Percentiles rank a stretch among this genome's conserved stretches.
Conservation (phyloP, 1,140 invertebrate species). For the Scaptomyza montana region DNA sequence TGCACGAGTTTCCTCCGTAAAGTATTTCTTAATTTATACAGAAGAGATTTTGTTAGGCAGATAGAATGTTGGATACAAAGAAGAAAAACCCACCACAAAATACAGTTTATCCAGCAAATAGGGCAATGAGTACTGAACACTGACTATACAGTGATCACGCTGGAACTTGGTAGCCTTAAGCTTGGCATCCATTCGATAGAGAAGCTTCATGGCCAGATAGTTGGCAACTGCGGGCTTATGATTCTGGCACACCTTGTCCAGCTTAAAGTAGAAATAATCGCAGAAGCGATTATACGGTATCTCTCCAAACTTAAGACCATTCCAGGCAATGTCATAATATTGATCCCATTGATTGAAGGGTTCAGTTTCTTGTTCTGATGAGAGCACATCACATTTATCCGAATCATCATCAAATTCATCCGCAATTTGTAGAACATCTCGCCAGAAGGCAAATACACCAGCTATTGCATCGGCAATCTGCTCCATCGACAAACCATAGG, state of each 20-base stretch:
- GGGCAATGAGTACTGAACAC: constrained; percentile 33
- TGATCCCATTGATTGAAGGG: constrained; percentile 46
- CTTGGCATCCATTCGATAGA: constrained; percentile 65
- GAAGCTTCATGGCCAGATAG: constrained; percentile 67
- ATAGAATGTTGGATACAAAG: too few relatives aligned
- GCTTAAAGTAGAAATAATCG: constrained; percentile 56
- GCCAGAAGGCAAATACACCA: constrained; percentile 69
- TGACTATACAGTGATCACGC: constrained; percentile 72
- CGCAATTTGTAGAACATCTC: constrained; percentile 43
- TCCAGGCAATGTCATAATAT: constrained; percentile 75
- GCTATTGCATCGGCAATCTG: constrained; percentile 41
- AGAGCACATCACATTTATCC: constrained; percentile 25
- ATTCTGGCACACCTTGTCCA: constrained; percentile 61
- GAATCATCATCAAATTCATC: constrained; percentile 55
- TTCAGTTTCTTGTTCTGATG: accelerated
- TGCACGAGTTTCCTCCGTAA: constrained; percentile 42
- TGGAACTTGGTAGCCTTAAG: constrained; percentile 67
- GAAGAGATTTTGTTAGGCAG: too few relatives aligned
- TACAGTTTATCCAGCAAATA: constrained; percentile 61
- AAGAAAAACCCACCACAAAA: constrained; percentile 27
- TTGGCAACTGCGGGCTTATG: constrained; percentile 64
- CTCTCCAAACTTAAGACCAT: constrained; percentile 21
- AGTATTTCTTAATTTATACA: constrained; percentile 84
- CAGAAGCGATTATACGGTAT: constrained; percentile 26
- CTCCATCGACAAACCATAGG: constrained; percentile 53